Base-by-base conservation (phyloP, 1,140 invertebrate genomes). In the Himalopsyche phryganea region DNA sequence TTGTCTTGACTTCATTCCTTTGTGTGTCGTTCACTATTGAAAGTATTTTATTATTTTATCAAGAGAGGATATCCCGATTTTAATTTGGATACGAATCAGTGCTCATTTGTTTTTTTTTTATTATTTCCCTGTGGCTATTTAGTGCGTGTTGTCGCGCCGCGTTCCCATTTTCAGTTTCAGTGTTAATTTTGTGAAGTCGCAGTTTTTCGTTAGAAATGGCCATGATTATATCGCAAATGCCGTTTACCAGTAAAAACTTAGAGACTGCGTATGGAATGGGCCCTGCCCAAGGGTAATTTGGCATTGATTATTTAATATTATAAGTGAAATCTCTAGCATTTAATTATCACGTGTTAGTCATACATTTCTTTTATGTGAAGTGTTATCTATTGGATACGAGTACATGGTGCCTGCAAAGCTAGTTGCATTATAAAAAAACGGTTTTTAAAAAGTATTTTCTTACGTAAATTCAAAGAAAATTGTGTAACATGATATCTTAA, bases 171-270 rank as follows among this genome's bases (percentile, higher is more conserved):
- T 28, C 23, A 28, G 23, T 28, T 3, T n/a, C n/a, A n/a, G n/a
- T n/a, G n/a, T n/a, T 28, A 28, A 28, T 28, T 28, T 28, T 3
- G 23, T 28, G 23, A 28, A 28, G 23, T 28, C 23, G 19, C 14
- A 36, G 17, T 50, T 51, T 19, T 41, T 11, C 20, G 18, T 40
- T n/a, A 45, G 38, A 55, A 57, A 57, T 57, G 54, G 54, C 40
- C 46, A 57, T 57, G 54, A 14, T 57, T 14, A 13, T 57, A 40
- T 57, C 54, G 9, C 54, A 57, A 18, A 50, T 57, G 46, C 47
- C 54, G 23, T 57, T 57, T 44, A 61, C 35, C 56, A 50, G 33
- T 61, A 54, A 51, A 56, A 51, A 56, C 41, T 53, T 57, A 57
- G 53, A 61, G 54, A 61, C 59, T 61, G 59, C 23, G 7, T 52